Evolutionary conservation across 2,113 vertebrate species (phyloP), one percentile per base, ranked within the genome.

Genomic region (Blennius ocellaris): DNA sequence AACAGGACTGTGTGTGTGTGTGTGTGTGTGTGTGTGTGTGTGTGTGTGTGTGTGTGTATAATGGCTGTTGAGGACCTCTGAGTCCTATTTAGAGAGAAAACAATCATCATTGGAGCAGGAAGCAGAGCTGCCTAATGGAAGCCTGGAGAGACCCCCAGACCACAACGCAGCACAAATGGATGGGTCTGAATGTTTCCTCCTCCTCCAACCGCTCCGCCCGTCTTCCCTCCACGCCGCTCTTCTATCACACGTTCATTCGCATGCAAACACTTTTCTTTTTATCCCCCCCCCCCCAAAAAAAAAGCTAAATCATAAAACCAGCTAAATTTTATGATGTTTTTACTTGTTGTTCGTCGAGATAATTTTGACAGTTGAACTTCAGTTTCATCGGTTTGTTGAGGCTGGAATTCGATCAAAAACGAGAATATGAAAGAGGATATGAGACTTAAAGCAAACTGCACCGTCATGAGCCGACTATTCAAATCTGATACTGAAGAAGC

Each of bases 41-140:
- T 57, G n/a, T 8, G 41, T 55, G 52, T 55, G 56, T 61, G 54
- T 43, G 39, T 75, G 69, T 54, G 69, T 52, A 15, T 69, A 67
- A 83, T 73, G 69, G 78, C 49, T 14, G 48, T 69, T 8, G 61
- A 83, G 79, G 75, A 77, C 65, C 74, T 84, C 69, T 52, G 87
- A 15, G 73, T 76, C 51, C 16, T 80, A 83, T 89, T 91, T 87
- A 66, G 63, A 91, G 76, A 89, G 82, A 90, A 91, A 91, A 89
- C 87, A 90, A 90, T 82, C 77, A 88, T 78, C 60, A 56, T 84
- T 80, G 73, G 41, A 77, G 73, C 81, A 84, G 80, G 85, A 90
- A 91, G 76, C 66, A 61, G 86, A 74, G 81, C 75, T 85, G 83
- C 78, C 57, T 82, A 82, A 87, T 87, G 81, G 84, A 84, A 82